phyloP scores from a whole-genome alignment of 2,888 invertebrate genomes.

The Trachelus tabidus region DNA sequence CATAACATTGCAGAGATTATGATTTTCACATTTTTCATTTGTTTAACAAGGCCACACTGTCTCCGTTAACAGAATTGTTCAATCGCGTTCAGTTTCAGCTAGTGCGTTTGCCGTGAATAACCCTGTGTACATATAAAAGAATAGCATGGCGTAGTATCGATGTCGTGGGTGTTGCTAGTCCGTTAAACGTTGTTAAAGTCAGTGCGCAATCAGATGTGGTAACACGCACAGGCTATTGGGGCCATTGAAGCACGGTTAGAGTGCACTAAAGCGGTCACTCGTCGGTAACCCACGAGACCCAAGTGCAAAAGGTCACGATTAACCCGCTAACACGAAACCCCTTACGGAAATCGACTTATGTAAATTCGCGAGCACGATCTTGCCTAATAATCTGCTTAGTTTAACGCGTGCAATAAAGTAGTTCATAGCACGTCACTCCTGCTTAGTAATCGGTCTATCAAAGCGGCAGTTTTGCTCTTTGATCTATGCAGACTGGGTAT shows the following conservation, averaged over 20 bases:
- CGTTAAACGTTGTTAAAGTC: conserved; percentile 14
- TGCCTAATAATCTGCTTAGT: not conserved
- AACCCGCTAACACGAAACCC: not conserved
- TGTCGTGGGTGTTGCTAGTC: not conserved
- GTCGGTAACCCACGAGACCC: not conserved
- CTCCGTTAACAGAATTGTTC: too few relatives aligned
- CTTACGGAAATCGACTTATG: not conserved
- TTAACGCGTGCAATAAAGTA: not conserved
- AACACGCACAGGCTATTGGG: conserved; percentile 9
- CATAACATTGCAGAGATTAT: too few relatives aligned
- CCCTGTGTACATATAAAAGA: too few relatives aligned
- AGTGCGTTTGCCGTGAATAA: too few relatives aligned
- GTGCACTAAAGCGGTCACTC: not conserved
- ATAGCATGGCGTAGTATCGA: not conserved
- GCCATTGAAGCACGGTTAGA: not conserved
- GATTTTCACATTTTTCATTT: too few relatives aligned
- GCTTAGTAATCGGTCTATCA: not conserved
- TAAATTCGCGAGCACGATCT: not conserved
- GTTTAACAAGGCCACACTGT: too few relatives aligned
- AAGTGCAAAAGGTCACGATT: not conserved
- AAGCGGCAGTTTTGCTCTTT: not conserved
- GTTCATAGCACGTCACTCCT: not conserved
- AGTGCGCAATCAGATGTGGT: conserved; percentile 13
- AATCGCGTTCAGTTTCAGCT: too few relatives aligned
- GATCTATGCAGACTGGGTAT: not conserved